Conservation (phyloP, 2,797 vertebrate genomes). For the Schizopygopsis pylzovi region DNA sequence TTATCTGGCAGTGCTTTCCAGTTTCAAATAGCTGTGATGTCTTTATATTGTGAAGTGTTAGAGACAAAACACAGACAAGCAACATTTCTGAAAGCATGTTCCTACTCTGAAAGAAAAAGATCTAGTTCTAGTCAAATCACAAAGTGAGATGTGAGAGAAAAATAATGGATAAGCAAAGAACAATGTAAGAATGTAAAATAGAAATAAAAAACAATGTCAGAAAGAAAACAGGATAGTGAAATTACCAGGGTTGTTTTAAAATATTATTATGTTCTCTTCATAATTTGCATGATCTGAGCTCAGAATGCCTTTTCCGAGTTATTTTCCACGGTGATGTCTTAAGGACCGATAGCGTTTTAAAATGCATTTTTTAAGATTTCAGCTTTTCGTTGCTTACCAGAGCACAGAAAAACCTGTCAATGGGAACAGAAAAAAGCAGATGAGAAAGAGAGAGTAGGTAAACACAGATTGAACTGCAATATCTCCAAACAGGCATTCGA, state of each 20-base stretch:
- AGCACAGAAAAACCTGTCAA: constrained; percentile 23
- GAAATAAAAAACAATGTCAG: background rate
- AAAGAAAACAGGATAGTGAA: background rate
- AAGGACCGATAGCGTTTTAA: background rate
- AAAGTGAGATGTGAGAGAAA: background rate
- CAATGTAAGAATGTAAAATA: background rate
- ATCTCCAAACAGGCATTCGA: constrained; percentile 30
- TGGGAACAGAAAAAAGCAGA: background rate
- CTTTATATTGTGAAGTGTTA: background rate
- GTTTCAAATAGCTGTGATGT: background rate
- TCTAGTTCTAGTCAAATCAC: background rate
- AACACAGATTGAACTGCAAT: constrained; percentile 38
- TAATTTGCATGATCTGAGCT: background rate
- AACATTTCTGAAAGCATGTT: background rate
- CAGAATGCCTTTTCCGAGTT: background rate
- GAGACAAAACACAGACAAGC: background rate
- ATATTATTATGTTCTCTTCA: background rate
- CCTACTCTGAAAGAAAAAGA: background rate
- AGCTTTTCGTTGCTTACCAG: constrained; percentile 2
- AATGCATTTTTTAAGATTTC: background rate
- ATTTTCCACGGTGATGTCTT: background rate
- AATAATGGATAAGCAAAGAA: background rate
- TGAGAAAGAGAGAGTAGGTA: constrained; percentile 8
- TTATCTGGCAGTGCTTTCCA: background rate
- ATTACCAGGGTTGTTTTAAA: background rate